Evolutionary conservation across 2,888 invertebrate genomes (phyloP).

Genomic region (Cataglyphis altisquamis): DNA sequence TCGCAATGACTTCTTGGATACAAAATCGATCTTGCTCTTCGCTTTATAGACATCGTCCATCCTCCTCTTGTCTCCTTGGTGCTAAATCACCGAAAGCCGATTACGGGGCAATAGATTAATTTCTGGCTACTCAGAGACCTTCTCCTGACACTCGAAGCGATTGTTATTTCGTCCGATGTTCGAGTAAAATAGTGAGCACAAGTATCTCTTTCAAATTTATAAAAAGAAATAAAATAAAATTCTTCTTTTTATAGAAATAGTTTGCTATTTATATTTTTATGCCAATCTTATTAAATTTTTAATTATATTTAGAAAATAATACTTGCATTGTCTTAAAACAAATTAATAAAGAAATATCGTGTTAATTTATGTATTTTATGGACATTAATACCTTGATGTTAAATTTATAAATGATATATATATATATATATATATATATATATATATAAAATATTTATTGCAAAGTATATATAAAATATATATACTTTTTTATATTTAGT

Average conservation of each 20-base stretch:
- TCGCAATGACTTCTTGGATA: constrained; percentile 57
- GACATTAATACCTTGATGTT: background rate
- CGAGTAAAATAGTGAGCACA: constrained; percentile 1
- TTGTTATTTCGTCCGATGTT: background rate
- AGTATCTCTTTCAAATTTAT: background rate
- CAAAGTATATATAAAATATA: background rate
- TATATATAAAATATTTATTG: background rate
- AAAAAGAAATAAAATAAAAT: background rate
- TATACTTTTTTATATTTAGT: background rate
- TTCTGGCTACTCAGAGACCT: constrained; percentile 74
- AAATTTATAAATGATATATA: background rate
- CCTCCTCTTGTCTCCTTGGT: constrained; percentile 72
- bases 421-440: background rate
- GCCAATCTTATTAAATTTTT: background rate
- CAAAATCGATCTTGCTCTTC: constrained; percentile 74
- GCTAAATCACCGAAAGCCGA: constrained; percentile 84
- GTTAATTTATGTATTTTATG: background rate
- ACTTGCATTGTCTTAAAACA: background rate
- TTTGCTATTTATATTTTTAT: background rate
- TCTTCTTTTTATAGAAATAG: background rate
- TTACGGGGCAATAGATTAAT: constrained; percentile 84
- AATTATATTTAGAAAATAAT: background rate
- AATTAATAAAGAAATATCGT: background rate
- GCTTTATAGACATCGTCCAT: constrained; percentile 71
- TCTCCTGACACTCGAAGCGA: constrained; percentile 45